Conservation (phyloP, 2,888 invertebrate genomes). For the Drosophila eohydei region DNA sequence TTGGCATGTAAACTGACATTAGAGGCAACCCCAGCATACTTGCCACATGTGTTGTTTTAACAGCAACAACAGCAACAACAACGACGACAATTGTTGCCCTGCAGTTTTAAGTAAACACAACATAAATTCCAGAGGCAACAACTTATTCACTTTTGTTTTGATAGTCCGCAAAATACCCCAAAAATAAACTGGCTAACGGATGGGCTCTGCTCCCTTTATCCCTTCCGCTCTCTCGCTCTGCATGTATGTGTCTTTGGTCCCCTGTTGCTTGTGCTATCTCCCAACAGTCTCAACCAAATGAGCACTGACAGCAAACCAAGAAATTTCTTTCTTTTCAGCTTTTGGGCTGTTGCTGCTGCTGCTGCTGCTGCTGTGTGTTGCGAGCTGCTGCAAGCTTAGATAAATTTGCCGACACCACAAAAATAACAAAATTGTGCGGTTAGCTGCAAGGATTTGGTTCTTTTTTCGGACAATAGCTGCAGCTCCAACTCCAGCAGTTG, state of each 20-base stretch:
- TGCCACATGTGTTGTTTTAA: constrained; percentile 41
- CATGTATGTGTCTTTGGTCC: constrained; percentile 39
- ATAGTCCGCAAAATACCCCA: constrained; percentile 65
- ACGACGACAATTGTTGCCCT: constrained; percentile 18
- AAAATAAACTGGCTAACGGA: constrained; percentile 74
- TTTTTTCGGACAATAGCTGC: constrained; percentile 18
- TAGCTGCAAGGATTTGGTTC: constrained; percentile 58
- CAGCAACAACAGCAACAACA: constrained; percentile 2
- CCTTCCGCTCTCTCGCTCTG: background rate
- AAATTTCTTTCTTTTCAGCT: constrained; percentile 53
- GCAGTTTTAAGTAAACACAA: constrained; percentile 73
- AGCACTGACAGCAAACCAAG: constrained; percentile 70
- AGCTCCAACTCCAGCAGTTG: constrained; percentile 16
- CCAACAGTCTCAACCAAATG: constrained; percentile 63
- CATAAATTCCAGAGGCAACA: constrained; percentile 67
- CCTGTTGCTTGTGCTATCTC: constrained; percentile 19
- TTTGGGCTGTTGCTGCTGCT: constrained; percentile 12
- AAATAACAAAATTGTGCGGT: constrained; percentile 77
- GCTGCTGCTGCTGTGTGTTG: constrained; percentile 16
- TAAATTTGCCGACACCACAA: constrained; percentile 67
- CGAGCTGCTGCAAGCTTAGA: constrained; percentile 56
- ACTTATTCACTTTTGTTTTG: constrained; percentile 76
- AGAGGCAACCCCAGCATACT: constrained; percentile 32
- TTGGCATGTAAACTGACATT: constrained; percentile 45
- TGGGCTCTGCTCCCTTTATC: constrained; percentile 6